Conservation (phyloP, 2,888 invertebrate species). For the Drosophila helvetica region DNA sequence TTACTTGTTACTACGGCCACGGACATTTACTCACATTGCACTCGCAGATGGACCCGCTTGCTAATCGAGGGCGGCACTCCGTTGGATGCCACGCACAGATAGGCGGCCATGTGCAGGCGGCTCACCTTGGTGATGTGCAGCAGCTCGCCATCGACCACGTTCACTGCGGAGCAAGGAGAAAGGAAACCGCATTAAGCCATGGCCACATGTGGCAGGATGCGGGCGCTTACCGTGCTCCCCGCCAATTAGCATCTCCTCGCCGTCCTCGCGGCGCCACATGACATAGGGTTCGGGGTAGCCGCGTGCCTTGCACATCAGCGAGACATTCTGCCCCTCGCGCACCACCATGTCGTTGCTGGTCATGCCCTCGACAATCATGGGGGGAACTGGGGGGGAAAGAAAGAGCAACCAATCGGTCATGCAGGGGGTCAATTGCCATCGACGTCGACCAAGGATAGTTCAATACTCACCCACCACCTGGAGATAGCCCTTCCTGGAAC, state of each 20-base stretch:
- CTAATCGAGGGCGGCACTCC: constrained; percentile 96
- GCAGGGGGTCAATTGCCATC: constrained; percentile 24
- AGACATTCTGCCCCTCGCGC: constrained; percentile 94
- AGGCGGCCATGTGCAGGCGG: constrained; percentile 95
- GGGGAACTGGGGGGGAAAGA: constrained; percentile 89
- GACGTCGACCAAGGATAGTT: constrained; percentile 7
- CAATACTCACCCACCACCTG: constrained; percentile 93
- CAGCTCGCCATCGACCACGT: constrained; percentile 94
- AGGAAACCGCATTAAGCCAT: constrained; percentile 21
- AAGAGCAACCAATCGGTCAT: constrained; percentile 24
- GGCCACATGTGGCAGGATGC: constrained; percentile 11
- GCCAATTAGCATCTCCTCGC: constrained; percentile 94
- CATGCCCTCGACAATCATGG: constrained; percentile 94
- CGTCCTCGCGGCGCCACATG: constrained; percentile 96
- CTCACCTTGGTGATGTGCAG: constrained; percentile 94
- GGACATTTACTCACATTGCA: constrained; percentile 89
- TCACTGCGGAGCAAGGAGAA: constrained; percentile 85
- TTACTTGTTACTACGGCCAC: neutral
- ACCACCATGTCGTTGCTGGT: constrained; percentile 97
- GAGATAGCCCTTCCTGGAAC: constrained; percentile 93
- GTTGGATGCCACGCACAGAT: constrained; percentile 96
- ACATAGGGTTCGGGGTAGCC: constrained; percentile 96
- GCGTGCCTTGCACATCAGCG: constrained; percentile 93
- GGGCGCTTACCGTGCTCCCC: constrained; percentile 90
- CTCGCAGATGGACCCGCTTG: constrained; percentile 91